Evolutionary conservation across 2,113 vertebrate genomes (phyloP), one percentile per base, ranked within the genome.

Genomic region (Puffinus mauretanicus): DNA sequence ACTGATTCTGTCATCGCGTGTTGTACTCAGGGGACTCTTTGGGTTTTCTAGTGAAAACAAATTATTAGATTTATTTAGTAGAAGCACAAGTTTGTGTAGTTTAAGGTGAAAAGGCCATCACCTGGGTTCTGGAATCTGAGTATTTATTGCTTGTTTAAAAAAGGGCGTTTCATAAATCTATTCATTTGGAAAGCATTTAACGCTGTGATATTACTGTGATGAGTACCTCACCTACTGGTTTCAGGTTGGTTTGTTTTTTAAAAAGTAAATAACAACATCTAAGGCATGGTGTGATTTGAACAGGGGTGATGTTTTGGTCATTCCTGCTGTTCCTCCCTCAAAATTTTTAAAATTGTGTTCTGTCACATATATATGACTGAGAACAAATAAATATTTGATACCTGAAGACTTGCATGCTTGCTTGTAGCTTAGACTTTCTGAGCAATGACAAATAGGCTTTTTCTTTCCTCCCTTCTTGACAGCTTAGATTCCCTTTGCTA

Each of bases 131-230:
- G 70, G 73, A 79, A 80, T 82, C 61, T 46, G 34, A 58, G 42
- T 87, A 42, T 95, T 93, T 96, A 91, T 69, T 77, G 62, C 64
- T 90, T 78, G 51, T 88, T 97, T 94, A 24, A 77, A 38, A 84
- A 87, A 82, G 66, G 22, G 6, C 2, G 1, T 65, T 71, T 95
- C n/a, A 38, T 79, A 82, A 93, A 85, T 66, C 52, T 79, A 54
- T 72, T 72, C 9, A 19, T 93, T 85, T 79, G 42, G 54, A 57
- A 61, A 30, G 55, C 18, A n/a, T 82, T 71, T 76, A 51, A 26
- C 58, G 8, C 40, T 30, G 34, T 57, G 81, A 32, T 73, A 20
- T 72, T 82, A 75, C 44, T n/a, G 36, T 40, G 49, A 13, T 17
- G 66, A 70, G 26, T n/a, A 83, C 46, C n/a, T 86, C 62, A 58